phyloP scores from a whole-genome alignment of 2,113 vertebrate genomes.

The Pterocles gutturalis region DNA sequence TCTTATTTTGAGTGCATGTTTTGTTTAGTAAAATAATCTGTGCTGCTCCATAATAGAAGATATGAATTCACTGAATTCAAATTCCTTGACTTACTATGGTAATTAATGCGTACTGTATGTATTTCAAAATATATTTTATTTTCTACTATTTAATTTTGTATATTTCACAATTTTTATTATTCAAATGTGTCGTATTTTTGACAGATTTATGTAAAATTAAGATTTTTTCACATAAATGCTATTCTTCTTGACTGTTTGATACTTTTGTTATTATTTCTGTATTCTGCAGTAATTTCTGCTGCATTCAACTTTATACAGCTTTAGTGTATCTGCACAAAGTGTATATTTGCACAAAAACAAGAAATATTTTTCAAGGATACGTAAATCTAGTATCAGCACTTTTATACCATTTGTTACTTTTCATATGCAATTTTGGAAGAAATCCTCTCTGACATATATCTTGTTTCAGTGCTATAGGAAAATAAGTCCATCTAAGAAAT shows the following conservation, averaged over 20 bases:
- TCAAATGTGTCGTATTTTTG: not conserved
- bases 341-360: not conserved
- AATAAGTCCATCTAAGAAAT: not conserved
- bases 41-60: constrained; percentile 49
- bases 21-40: constrained; percentile 58
- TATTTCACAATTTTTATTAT: not conserved
- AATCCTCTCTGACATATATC: not conserved
- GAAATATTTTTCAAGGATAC: not conserved
- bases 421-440: not conserved
- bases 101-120: not conserved
- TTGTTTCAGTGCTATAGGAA: not conserved
- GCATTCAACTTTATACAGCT: not conserved
- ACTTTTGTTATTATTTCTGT: not conserved
- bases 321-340: not conserved
- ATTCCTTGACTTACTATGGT: not conserved
- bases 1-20: constrained; percentile 58
- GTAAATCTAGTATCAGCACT: not conserved
- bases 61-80: constrained; percentile 52
- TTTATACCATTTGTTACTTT: not conserved
- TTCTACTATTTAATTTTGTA: not conserved
- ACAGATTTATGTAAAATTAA: not conserved
- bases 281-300: not conserved
- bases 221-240: not conserved
- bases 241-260: not conserved
- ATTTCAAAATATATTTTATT: not conserved